A percentile compares a stretch with the other conserved stretches of the same genome.
phyloP scores from a whole-genome alignment of 2,888 invertebrate species.

The Phengaris arion region DNA sequence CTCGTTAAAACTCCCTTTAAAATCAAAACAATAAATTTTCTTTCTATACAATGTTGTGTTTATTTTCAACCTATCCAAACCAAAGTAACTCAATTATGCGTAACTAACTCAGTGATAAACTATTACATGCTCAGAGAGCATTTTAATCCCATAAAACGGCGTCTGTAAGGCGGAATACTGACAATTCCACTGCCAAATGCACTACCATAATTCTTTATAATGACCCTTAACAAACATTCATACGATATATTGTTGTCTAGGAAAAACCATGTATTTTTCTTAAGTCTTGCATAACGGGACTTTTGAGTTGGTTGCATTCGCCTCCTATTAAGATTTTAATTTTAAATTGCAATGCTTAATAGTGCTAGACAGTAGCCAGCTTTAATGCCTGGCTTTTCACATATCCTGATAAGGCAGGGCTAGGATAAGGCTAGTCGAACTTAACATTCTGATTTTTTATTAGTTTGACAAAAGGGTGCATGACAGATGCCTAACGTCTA shows the following conservation, averaged over 20 bases:
- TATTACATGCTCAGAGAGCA: slow-evolving; percentile 22
- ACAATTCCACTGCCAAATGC: slow-evolving; percentile 58
- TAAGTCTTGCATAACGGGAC: slow-evolving; percentile 5
- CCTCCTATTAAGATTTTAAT: not conserved
- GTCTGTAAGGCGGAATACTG: slow-evolving; percentile 46
- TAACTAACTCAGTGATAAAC: slow-evolving; percentile 34
- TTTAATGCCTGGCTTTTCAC: no score
- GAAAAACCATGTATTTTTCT: slow-evolving; percentile 20
- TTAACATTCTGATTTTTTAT: no score
- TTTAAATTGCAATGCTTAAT: slow-evolving; percentile 1
- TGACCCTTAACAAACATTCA: slow-evolving; percentile 51
- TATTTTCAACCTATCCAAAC: slow-evolving; percentile 6
- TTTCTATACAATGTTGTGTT: not conserved
- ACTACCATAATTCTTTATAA: slow-evolving; percentile 56
- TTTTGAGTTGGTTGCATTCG: not conserved
- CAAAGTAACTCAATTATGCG: slow-evolving; percentile 28
- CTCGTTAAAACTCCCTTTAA: not conserved
- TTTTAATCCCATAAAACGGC: slow-evolving; percentile 36
- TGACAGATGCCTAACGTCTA: no score
- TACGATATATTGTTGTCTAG: slow-evolving; percentile 32
- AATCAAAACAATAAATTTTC: not conserved
- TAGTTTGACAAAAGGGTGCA: no score
- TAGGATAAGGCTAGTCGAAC: no score
- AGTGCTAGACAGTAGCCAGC: not conserved
- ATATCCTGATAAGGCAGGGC: no score